Conservation (phyloP, 2,797 vertebrate genomes). For the Periparus ater region DNA sequence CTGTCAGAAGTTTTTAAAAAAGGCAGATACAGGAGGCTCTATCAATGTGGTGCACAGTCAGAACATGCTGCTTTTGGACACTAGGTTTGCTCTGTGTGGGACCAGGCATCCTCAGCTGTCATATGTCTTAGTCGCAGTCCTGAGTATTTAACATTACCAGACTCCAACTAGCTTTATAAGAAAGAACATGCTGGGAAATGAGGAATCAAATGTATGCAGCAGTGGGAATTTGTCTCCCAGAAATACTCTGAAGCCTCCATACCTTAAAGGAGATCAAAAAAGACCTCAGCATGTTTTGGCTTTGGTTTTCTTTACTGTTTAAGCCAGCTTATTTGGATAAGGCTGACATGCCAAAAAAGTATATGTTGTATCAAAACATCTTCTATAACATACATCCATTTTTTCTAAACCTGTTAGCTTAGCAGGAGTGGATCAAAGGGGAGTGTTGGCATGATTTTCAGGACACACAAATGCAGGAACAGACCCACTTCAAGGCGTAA, state of each 20-base stretch:
- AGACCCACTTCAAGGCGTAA: conserved; percentile 35
- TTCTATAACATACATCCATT: neutral
- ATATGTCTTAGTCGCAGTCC: neutral
- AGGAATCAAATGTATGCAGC: neutral
- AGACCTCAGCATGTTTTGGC: conserved; percentile 1
- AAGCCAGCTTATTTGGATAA: conserved; percentile 24
- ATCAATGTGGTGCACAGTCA: neutral
- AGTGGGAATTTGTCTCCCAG: conserved; percentile 1
- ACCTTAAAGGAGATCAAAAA: conserved; percentile 43
- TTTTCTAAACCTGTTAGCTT: conserved; percentile 33
- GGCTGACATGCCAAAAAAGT: conserved; percentile 19
- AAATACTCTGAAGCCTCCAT: conserved; percentile 10
- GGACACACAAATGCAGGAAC: conserved; percentile 34
- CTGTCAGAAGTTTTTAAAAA: conserved; percentile 20
- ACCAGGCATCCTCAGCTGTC: neutral
- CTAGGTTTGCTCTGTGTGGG: neutral
- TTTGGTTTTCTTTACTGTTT: neutral
- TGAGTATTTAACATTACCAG: neutral
- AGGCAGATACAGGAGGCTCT: neutral
- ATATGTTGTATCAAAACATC: conserved; percentile 36
- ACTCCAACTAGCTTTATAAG: neutral
- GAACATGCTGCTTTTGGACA: neutral
- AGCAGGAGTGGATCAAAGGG: conserved; percentile 13
- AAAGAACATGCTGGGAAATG: neutral
- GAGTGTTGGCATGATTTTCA: conserved; percentile 31